Evolutionary conservation across 2,888 invertebrate species (phyloP).

Genomic region (Drosophila rubida): DNA sequence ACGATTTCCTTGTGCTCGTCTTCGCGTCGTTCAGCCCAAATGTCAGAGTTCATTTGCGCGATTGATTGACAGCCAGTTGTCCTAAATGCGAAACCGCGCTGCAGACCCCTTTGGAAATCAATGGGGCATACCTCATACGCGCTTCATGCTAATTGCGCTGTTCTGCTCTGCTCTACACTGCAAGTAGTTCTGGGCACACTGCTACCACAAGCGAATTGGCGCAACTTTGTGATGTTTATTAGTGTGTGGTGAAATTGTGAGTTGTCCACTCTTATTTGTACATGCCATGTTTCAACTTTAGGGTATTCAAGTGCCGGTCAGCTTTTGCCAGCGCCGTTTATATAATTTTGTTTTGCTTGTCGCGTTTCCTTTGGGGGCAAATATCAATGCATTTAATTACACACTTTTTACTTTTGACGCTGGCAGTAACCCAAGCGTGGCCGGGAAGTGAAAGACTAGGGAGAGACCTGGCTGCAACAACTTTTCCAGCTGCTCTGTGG

Average conservation of each 20-base stretch:
- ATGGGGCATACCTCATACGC: conserved; percentile 58
- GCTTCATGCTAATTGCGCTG: conserved; percentile 68
- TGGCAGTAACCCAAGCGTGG: conserved; percentile 28
- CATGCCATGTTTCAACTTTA: too few species aligned
- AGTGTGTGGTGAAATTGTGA: too few species aligned
- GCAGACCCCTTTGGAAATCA: conserved; percentile 57
- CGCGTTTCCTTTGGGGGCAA: conserved; percentile 35
- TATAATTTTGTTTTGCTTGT: conserved; percentile 21
- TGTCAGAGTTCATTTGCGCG: conserved; percentile 66
- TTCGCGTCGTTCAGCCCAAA: conserved; percentile 9
- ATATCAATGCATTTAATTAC: conserved; percentile 55
- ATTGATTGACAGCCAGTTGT: conserved; percentile 64
- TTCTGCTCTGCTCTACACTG: neutral
- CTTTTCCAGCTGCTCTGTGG: conserved; percentile 37
- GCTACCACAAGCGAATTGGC: too few species aligned
- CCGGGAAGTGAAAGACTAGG: conserved; percentile 23
- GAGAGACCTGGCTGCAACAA: conserved; percentile 1
- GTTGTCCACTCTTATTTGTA: too few species aligned
- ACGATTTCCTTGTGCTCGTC: neutral
- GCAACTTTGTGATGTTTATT: too few species aligned
- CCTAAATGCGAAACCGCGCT: conserved; percentile 29
- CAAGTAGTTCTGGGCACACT: neutral
- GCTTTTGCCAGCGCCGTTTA: too few species aligned
- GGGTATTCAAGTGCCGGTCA: too few species aligned
- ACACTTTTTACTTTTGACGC: conserved; percentile 57